Percentiles rank a stretch among this genome's conserved stretches.
phyloP scores from a whole-genome alignment of 1,140 invertebrate genomes.

The Eurosta solidaginis region DNA sequence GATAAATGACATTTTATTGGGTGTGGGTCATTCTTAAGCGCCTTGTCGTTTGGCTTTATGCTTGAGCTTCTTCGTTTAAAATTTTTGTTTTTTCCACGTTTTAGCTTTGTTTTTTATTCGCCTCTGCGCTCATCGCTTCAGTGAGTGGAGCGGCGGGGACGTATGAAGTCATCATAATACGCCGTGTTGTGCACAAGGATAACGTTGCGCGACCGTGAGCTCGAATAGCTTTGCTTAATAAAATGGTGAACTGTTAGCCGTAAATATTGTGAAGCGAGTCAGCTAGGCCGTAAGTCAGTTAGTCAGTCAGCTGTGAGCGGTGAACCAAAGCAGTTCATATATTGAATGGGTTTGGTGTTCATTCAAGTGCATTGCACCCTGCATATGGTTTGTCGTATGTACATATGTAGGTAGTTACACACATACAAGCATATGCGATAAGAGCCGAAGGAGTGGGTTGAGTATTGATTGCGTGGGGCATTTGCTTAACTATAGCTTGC shows the following conservation, averaged over 20 bases:
- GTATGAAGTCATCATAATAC: not conserved
- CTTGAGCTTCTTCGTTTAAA: not conserved
- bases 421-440: too few relatives aligned
- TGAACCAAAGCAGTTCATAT: not conserved
- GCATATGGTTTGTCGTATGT: not conserved
- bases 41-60: not conserved
- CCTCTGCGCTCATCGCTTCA: not conserved
- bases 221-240: not conserved
- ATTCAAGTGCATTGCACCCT: slow-evolving; percentile 20
- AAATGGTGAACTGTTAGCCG: not conserved
- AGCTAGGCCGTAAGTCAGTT: not conserved
- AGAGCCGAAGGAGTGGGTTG: not conserved
- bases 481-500: not conserved
- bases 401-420: too few relatives aligned
- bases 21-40: slow-evolving; percentile 5
- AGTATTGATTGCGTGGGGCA: not conserved
- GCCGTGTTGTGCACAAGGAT: not conserved
- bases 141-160: too few relatives aligned
- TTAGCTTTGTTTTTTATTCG: not conserved
- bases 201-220: not conserved
- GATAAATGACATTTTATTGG: slow-evolving; percentile 2
- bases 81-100: not conserved
- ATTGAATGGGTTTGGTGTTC: slow-evolving; percentile 15
- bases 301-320: slow-evolving; percentile 4
- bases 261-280: slow-evolving; percentile 1